Evolutionary conservation across 2,797 vertebrate species (phyloP).

Genomic region (Sylvilagus floridanus): DNA sequence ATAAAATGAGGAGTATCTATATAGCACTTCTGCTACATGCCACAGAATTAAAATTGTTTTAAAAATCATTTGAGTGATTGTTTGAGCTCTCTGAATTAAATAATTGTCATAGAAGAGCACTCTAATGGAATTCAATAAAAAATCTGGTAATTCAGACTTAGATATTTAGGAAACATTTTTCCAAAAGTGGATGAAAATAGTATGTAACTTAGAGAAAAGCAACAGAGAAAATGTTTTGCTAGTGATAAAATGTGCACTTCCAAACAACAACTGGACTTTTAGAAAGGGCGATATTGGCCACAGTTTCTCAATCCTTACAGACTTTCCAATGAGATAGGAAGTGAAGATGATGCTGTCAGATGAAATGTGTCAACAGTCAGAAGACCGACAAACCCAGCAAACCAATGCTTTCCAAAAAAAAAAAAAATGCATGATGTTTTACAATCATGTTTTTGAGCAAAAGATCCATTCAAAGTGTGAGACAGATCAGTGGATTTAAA

Average conservation of each 20-base stretch:
- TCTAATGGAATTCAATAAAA: not conserved
- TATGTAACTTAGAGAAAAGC: not conserved
- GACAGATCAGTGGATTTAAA: not conserved
- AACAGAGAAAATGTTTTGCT: not conserved
- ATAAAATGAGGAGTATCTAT: not conserved
- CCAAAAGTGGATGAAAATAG: not conserved
- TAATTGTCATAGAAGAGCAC: not conserved
- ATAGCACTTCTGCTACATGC: not conserved
- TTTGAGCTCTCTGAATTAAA: not conserved
- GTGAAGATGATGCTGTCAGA: not conserved
- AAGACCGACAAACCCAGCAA: not conserved
- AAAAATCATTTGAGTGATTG: not conserved
- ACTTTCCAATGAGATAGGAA: not conserved
- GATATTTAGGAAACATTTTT: not conserved
- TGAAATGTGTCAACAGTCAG: constrained; percentile 14
- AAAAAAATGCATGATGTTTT: not conserved
- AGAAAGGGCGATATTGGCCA: not conserved
- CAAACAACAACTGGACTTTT: not conserved
- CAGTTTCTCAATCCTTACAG: not conserved
- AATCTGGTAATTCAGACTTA: not conserved
- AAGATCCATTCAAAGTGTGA: not conserved
- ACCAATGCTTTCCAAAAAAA: not conserved
- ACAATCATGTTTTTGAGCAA: not conserved
- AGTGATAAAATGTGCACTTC: not conserved
- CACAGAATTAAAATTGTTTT: not conserved